These are phyloP conservation scores for Vulpes lagopus DNA, from an alignment of 2,113 vertebrate genomes.

Conservation along the genomic window DNA sequence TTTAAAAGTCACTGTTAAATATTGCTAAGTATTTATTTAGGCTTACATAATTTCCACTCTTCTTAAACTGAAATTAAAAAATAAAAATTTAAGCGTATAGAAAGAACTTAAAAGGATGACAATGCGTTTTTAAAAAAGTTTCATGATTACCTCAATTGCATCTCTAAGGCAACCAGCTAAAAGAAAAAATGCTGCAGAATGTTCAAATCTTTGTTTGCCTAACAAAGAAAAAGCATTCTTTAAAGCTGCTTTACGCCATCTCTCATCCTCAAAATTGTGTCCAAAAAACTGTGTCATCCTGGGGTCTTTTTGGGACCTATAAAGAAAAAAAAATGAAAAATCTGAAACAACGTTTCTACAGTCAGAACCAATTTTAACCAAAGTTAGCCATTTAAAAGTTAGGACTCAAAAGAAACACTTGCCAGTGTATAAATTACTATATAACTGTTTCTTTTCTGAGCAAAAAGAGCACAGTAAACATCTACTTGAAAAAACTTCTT, in stretches of 20 bases:
- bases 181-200: slow-evolving; percentile 98
- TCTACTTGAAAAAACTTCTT: slow-evolving; percentile 22
- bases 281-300: slow-evolving; percentile 99
- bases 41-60: slow-evolving; percentile 28
- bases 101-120: slow-evolving; percentile 17
- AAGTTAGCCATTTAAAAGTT: slow-evolving; percentile 6
- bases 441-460: background rate
- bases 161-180: slow-evolving; percentile 97
- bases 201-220: slow-evolving; percentile 98
- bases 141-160: slow-evolving; percentile 94
- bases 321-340: slow-evolving; percentile 59
- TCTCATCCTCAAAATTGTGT: slow-evolving; percentile 97
- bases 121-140: background rate
- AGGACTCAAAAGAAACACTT: slow-evolving; percentile 45
- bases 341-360: slow-evolving; percentile 24
- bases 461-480: slow-evolving; percentile 1
- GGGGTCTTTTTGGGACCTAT: slow-evolving; percentile 94
- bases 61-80: slow-evolving; percentile 54
- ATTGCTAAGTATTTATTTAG: slow-evolving; percentile 36
- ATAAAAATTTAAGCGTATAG: background rate
- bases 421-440: background rate
- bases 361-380: background rate
- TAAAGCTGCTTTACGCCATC: slow-evolving; percentile 97
- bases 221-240: slow-evolving; percentile 98
- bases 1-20: slow-evolving; percentile 36